Evolutionary conservation across 2,797 vertebrate species (phyloP).

Genomic region (Acrossocheilus wenchowensis): DNA sequence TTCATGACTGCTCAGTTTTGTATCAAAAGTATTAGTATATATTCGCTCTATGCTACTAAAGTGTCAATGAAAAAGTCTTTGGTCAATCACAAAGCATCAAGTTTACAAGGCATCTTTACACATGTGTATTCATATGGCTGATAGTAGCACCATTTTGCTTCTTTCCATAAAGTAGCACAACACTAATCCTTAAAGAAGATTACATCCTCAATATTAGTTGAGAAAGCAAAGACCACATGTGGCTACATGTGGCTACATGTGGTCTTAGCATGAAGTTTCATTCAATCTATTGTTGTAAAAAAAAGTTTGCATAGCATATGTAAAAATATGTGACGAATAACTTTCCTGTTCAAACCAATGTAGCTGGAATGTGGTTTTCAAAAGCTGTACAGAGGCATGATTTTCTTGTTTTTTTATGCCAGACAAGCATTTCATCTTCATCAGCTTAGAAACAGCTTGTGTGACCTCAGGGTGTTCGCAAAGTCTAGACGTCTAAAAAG

Average conservation of each 20-base stretch:
- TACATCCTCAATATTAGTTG: slow-evolving; percentile 54
- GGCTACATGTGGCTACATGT: neutral
- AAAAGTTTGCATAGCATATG: neutral
- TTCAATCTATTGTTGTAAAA: neutral
- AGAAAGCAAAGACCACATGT: neutral
- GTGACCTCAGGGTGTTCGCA: neutral
- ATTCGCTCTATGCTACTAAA: neutral
- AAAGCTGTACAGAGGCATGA: neutral
- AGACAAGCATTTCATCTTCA: slow-evolving; percentile 10
- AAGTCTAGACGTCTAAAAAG: neutral
- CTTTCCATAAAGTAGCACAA: slow-evolving; percentile 38
- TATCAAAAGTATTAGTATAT: neutral
- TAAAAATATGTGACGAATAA: neutral
- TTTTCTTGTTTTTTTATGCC: neutral
- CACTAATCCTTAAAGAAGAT: slow-evolving; percentile 73
- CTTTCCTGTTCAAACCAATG: neutral
- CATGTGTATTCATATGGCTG: neutral
- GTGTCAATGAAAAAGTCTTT: neutral
- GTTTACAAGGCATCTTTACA: neutral
- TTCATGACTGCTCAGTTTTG: neutral
- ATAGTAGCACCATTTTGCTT: neutral
- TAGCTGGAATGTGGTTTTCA: neutral
- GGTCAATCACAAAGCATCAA: neutral
- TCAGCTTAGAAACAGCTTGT: slow-evolving; percentile 1
- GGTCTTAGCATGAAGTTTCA: neutral